Base-by-base conservation (phyloP, 2,888 invertebrate species). In the Tuberolachnus salignus region DNA sequence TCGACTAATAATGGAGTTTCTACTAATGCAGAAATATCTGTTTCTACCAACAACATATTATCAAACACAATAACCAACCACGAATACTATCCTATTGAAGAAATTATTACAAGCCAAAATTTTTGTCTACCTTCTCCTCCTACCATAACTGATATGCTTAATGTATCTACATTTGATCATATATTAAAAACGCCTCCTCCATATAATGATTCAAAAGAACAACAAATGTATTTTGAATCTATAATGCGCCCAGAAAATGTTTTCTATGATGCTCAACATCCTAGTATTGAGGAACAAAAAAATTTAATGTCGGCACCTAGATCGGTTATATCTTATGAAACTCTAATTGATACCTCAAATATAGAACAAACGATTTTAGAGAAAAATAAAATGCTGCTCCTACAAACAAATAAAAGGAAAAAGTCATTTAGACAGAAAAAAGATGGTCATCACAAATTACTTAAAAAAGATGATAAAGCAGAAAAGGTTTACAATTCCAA, bases 211-310 rank as follows among this genome's bases (percentile, higher is more conserved):
- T 11, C 21, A 55, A 11, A 21, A 21, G 11, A 55, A 21, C 21
- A 55, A 34, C 51, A 34, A 34, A 21, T 14, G 0, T 70, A 11
- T 23, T 21, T 13, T 53, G 16, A 11, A 13, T 42, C 19, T 34
- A 11, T 59, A 46, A 78, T 59, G 67, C 11, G 4, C 6, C 75
- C 67, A 14, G 67, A 78, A 78, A 78, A 78, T 14, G 19, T 67
- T 16, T 21, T 34, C 8, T 78, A 78, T 59, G 75, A 78, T 11
- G 49, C 34, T 34, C 57, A 42, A 49, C 34, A 78, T 67, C 75
- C 75, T 13, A 59, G 59, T 21, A 49, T 59, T 21, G 14, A 59
- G 13, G 75, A 78, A 49, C 75, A 78, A 23, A 14, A 16, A 8
- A 14, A 6, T 51, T 64, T 42, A 10, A 11, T 71, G 46, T 44